phyloP scores from a whole-genome alignment of 1,140 invertebrate genomes.

The Tigriopus japonicus region DNA sequence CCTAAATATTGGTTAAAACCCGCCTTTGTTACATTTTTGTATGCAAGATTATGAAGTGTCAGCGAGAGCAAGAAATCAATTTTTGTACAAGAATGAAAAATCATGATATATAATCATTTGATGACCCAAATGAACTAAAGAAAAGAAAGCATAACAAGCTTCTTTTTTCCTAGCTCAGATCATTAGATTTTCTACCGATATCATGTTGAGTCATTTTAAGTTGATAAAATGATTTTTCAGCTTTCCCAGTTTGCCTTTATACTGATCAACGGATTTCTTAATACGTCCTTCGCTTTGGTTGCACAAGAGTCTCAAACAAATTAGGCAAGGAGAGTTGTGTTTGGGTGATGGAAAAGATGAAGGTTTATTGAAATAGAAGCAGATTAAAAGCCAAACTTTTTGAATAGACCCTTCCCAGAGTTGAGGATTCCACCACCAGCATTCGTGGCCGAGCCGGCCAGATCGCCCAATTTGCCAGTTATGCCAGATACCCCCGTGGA shows the following conservation, averaged over 20 bases:
- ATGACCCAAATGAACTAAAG: no score
- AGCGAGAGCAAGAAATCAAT: no score
- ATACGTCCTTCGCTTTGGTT: background rate
- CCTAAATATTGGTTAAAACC: no score
- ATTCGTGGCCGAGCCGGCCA: background rate
- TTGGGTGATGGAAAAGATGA: background rate
- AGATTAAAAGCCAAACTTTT: constrained; percentile 11
- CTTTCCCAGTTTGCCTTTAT: background rate
- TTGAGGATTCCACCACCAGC: constrained; percentile 3
- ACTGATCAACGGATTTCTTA: background rate
- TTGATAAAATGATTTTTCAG: background rate
- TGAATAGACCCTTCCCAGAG: constrained; percentile 8
- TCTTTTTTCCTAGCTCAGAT: no score
- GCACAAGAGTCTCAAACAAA: background rate
- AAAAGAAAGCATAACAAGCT: no score
- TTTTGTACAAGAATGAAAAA: no score
- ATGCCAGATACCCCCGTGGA: constrained; percentile 22
- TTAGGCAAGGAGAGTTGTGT: background rate
- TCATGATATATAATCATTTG: no score
- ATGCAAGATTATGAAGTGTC: no score
- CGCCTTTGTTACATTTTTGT: no score
- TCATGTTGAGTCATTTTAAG: no score
- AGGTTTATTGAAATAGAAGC: background rate
- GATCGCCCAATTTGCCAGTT: constrained; percentile 6
- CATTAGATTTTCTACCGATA: no score